These are phyloP conservation scores for Vidua macroura DNA, from an alignment of 2,113 vertebrate genomes.

Conservation along the genomic window DNA sequence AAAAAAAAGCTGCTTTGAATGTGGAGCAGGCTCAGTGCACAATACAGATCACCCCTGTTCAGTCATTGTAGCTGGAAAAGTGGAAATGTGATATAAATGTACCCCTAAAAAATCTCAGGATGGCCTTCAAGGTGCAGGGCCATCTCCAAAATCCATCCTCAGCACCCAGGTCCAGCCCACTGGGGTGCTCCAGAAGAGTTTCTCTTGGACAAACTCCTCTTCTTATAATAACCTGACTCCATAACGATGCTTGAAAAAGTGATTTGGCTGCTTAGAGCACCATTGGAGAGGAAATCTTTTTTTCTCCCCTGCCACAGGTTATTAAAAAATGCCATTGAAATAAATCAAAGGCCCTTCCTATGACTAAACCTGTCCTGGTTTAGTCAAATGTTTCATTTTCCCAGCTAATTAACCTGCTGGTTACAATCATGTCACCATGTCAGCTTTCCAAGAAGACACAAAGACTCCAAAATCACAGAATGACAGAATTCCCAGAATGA, in stretches of 20 bases:
- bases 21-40: rapidly evolving
- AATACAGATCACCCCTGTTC: not conserved
- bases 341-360: not conserved
- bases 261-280: not conserved
- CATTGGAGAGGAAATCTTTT: not conserved
- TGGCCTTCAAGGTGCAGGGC: rapidly evolving
- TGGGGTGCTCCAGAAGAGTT: not conserved
- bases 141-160: not conserved
- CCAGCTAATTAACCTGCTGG: not conserved
- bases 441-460: not conserved
- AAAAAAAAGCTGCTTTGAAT: not conserved
- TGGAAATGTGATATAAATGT: not conserved
- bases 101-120: not conserved
- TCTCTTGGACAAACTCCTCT: not conserved
- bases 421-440: rapidly evolving
- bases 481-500: not conserved
- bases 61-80: not conserved
- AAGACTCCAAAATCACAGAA: not conserved
- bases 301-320: not conserved
- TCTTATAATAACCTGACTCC: not conserved
- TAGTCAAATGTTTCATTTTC: rapidly evolving
- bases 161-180: not conserved
- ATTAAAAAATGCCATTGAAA: not conserved
- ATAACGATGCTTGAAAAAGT: not conserved
- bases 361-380: rapidly evolving